These are phyloP conservation scores for Eulemur mongoz DNA, from an alignment of 2,797 vertebrate species.

Conservation along the genomic window DNA sequence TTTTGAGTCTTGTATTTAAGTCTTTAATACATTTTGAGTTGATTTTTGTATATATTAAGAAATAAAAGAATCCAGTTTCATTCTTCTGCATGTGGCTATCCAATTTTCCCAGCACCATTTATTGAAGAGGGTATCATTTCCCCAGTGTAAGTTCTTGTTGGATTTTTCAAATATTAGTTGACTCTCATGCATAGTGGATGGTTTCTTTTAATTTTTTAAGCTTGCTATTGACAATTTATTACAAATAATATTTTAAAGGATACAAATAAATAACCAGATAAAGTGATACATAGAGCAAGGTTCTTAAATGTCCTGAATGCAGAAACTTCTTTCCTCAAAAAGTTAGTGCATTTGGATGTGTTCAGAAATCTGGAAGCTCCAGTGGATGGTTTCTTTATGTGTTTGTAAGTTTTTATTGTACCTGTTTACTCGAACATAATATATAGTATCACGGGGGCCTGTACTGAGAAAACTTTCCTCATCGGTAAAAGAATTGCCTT, in stretches of 20 bases:
- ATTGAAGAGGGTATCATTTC: neutral
- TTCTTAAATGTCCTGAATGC: neutral
- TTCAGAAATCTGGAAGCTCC: neutral
- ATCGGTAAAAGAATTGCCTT: neutral
- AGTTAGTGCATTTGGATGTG: neutral
- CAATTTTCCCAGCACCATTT: neutral
- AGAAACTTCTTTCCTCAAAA: neutral
- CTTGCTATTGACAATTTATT: neutral
- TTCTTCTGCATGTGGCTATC: neutral
- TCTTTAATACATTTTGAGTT: neutral
- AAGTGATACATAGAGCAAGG: neutral
- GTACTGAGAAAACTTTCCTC: neutral
- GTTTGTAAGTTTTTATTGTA: neutral
- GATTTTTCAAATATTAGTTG: neutral
- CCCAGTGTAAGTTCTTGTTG: neutral
- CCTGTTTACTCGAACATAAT: neutral
- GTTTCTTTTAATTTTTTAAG: neutral
- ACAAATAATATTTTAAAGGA: neutral
- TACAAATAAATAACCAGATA: neutral
- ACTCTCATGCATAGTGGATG: neutral
- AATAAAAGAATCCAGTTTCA: neutral
- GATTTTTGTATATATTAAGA: neutral
- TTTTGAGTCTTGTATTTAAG: neutral
- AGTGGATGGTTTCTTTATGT: neutral
- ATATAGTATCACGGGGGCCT: neutral